A percentile compares a stretch with the other conserved stretches of the same genome.
Conservation (phyloP, 2,888 invertebrate genomes). For the Lycia hirtaria region DNA sequence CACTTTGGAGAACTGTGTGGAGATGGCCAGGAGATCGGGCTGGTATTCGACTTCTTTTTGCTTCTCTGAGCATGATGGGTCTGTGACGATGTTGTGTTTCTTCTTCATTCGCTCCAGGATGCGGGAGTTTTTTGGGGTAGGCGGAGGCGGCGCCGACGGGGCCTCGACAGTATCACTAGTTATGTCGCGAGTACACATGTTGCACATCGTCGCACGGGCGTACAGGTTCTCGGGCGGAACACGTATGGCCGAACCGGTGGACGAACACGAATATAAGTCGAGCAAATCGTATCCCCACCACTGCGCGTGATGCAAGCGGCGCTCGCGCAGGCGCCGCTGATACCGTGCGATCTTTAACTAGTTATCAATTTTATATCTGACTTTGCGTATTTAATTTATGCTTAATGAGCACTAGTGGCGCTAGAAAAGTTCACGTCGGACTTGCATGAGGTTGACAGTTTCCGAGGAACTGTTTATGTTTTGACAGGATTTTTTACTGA, state of each 20-base stretch:
- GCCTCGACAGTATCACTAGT: slow-evolving; percentile 52
- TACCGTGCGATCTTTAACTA: slow-evolving; percentile 19
- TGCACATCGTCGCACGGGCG: slow-evolving; percentile 64
- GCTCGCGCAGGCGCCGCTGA: slow-evolving; percentile 46
- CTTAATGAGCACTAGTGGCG: background rate
- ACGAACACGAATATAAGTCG: slow-evolving; percentile 70
- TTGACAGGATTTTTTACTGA: background rate
- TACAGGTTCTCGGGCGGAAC: slow-evolving; percentile 41
- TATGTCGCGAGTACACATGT: slow-evolving; percentile 73
- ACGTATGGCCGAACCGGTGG: slow-evolving; percentile 50
- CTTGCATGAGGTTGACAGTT: background rate
- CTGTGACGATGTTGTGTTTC: slow-evolving; percentile 75
- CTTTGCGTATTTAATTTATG: background rate
- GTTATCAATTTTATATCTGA: background rate
- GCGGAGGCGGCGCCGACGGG: slow-evolving; percentile 44
- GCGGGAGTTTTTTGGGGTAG: slow-evolving; percentile 47
- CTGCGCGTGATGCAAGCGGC: slow-evolving; percentile 44
- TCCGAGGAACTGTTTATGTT: background rate
- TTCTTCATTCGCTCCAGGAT: slow-evolving; percentile 72
- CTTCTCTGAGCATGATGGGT: slow-evolving; percentile 64
- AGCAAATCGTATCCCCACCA: slow-evolving; percentile 64
- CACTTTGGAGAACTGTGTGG: slow-evolving; percentile 76
- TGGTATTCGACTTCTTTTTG: slow-evolving; percentile 74
- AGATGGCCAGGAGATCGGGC: slow-evolving; percentile 78
- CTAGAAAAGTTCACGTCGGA: background rate